These are phyloP conservation scores for Brachylomia viminalis DNA, from an alignment of 2,888 invertebrate genomes.

Conservation along the genomic window DNA sequence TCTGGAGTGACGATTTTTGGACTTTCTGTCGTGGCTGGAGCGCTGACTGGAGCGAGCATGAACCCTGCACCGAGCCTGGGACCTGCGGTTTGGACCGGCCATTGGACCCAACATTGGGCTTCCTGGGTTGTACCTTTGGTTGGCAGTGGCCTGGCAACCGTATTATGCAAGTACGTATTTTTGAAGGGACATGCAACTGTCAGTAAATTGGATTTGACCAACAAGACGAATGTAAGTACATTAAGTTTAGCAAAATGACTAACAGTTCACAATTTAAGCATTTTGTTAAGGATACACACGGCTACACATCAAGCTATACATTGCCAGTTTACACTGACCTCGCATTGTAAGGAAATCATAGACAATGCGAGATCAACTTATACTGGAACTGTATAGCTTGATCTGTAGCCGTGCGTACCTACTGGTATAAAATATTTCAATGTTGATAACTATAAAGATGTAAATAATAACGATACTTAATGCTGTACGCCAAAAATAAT, in stretches of 20 bases:
- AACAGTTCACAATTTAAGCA: neutral
- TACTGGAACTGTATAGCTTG: too few relatives aligned
- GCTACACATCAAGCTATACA: too few relatives aligned
- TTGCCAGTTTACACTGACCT: too few relatives aligned
- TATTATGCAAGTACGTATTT: slow-evolving; percentile 78
- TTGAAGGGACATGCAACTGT: slow-evolving; percentile 51
- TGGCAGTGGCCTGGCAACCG: slow-evolving; percentile 77
- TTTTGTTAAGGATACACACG: too few relatives aligned
- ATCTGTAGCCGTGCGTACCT: too few relatives aligned
- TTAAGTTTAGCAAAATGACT: neutral
- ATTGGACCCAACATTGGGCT: slow-evolving; percentile 93
- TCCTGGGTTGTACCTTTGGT: slow-evolving; percentile 92
- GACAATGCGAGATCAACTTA: too few relatives aligned
- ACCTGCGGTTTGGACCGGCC: slow-evolving; percentile 93
- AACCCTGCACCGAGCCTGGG: slow-evolving; percentile 93
- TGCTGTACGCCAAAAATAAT: neutral
- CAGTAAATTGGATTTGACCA: neutral
- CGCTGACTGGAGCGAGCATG: slow-evolving; percentile 93
- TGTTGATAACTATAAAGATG: neutral
- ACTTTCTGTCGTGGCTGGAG: slow-evolving; percentile 92
- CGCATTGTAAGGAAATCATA: too few relatives aligned
- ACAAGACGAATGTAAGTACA: neutral
- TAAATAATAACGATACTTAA: neutral
- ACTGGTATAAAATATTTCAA: too few relatives aligned
- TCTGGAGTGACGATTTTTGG: slow-evolving; percentile 92